Percentiles rank a stretch among this genome's conserved stretches.
phyloP scores from a whole-genome alignment of 2,888 invertebrate species.

The Lasioglossum villosulum region DNA sequence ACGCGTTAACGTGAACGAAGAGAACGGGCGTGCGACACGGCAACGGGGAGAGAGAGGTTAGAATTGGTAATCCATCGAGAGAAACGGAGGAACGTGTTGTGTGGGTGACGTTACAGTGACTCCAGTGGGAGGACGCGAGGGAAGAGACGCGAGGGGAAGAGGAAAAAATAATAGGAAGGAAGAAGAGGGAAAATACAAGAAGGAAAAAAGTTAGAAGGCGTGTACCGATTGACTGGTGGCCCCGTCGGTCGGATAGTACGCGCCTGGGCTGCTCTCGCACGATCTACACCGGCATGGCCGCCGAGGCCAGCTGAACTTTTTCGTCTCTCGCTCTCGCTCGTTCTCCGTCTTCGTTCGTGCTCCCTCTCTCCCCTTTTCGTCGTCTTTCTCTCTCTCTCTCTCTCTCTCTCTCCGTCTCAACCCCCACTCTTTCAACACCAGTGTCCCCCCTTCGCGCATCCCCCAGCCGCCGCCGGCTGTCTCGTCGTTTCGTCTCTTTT shows the following conservation, averaged over 20 bases:
- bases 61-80: slow-evolving; percentile 20
- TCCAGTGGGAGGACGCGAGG: slow-evolving; percentile 28
- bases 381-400: background rate
- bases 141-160: slow-evolving; percentile 17
- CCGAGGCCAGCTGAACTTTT: slow-evolving; percentile 82
- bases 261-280: slow-evolving; percentile 71
- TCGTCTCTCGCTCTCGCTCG: slow-evolving; percentile 58
- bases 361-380: background rate
- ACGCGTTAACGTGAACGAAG: slow-evolving; percentile 29
- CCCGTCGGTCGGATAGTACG: slow-evolving; percentile 60
- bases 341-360: slow-evolving; percentile 31
- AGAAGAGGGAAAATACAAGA: slow-evolving; percentile 42
- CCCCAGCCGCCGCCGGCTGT: slow-evolving; percentile 19
- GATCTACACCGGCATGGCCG: slow-evolving; percentile 80
- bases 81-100: slow-evolving; percentile 23
- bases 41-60: slow-evolving; percentile 44
- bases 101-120: slow-evolving; percentile 35
- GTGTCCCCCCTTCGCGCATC: slow-evolving; percentile 5
- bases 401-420: background rate
- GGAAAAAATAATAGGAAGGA: slow-evolving; percentile 14
- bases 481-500: slow-evolving; percentile 54
- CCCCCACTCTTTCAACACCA: background rate
- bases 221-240: slow-evolving; percentile 61
- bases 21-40: slow-evolving; percentile 19
- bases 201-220: slow-evolving; percentile 47